Conservation (phyloP, 2,797 vertebrate genomes). For the Microchirus variegatus region DNA sequence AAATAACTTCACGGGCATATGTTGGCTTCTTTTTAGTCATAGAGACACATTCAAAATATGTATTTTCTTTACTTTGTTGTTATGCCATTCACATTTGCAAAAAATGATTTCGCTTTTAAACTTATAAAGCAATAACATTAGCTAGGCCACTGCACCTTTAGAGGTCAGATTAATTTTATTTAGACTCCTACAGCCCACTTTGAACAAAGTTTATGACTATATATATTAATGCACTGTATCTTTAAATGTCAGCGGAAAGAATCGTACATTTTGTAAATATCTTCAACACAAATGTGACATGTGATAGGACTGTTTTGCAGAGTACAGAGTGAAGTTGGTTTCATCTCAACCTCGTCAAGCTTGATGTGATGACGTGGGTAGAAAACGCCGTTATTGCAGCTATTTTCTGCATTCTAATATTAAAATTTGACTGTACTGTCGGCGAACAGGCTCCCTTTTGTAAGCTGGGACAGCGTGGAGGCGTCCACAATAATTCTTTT, state of each 20-base stretch:
- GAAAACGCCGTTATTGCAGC: not conserved
- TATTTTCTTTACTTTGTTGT: too few relatives aligned
- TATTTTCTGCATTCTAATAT: not conserved
- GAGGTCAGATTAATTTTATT: too few relatives aligned
- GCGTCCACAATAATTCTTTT: not conserved
- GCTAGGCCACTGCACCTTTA: too few relatives aligned
- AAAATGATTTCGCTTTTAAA: too few relatives aligned
- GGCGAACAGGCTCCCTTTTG: not conserved
- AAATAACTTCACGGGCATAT: too few relatives aligned
- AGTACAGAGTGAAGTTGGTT: not conserved
- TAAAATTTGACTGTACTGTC: not conserved
- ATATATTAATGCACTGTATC: not conserved
- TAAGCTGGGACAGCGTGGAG: slow-evolving; percentile 7
- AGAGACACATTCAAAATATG: too few relatives aligned
- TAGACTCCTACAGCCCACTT: too few relatives aligned
- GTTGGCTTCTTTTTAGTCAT: too few relatives aligned
- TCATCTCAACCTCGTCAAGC: not conserved
- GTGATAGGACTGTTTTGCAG: not conserved
- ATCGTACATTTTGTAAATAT: not conserved
- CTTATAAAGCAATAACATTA: too few relatives aligned
- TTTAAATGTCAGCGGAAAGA: not conserved
- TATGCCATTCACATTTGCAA: too few relatives aligned
- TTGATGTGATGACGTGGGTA: not conserved
- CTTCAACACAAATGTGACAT: not conserved
- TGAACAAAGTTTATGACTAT: too few relatives aligned